Conservation (phyloP, 2,888 invertebrate genomes). For the Microctonus hyperodae region DNA sequence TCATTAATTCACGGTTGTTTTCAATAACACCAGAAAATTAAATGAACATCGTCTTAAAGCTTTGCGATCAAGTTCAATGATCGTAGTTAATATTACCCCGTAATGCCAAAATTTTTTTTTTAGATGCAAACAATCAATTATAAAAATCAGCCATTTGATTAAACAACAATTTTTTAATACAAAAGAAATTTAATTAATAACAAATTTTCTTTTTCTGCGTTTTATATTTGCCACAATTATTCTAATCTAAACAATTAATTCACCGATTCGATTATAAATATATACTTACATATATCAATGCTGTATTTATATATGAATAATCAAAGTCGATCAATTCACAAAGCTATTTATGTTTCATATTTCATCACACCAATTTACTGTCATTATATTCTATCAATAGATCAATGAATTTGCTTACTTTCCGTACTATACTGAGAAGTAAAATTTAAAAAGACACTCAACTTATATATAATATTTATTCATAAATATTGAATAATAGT, state of each 20-base stretch:
- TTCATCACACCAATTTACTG: background rate
- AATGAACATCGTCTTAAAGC: slow-evolving; percentile 15
- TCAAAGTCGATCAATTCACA: background rate
- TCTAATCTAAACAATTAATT: background rate
- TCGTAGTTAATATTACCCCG: slow-evolving; percentile 13
- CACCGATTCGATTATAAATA: background rate
- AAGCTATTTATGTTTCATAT: background rate
- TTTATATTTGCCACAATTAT: background rate
- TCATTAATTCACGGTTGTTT: background rate
- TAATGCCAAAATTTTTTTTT: slow-evolving; percentile 1
- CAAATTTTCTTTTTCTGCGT: background rate
- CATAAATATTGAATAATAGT: background rate
- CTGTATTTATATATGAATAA: background rate
- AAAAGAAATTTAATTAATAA: background rate
- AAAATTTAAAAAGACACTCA: background rate
- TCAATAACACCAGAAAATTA: background rate
- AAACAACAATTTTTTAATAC: slow-evolving; percentile 16
- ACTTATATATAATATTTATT: too few relatives aligned
- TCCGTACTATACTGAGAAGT: too few relatives aligned
- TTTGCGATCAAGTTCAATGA: slow-evolving; percentile 10
- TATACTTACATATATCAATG: background rate
- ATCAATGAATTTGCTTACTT: background rate
- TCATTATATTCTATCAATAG: background rate
- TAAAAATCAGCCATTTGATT: background rate
- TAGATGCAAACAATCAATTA: background rate